phyloP scores from a whole-genome alignment of 2,113 vertebrate genomes.

The Heteronetta atricapilla region DNA sequence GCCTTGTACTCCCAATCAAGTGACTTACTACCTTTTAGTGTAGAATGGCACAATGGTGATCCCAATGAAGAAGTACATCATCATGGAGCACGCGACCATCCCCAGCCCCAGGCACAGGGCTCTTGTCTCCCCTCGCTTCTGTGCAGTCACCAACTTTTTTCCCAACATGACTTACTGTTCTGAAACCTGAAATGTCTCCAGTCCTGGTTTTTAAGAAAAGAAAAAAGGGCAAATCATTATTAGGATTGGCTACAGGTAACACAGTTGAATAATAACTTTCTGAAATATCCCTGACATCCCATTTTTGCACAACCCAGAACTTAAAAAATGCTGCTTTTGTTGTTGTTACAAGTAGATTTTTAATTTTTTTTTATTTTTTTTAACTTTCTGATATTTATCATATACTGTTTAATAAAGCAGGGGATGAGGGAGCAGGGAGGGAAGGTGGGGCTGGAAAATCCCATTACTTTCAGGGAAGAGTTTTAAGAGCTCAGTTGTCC shows the following conservation, averaged over 20 bases:
- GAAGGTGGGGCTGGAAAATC: not conserved
- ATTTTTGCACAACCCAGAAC: not conserved
- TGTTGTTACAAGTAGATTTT: no score
- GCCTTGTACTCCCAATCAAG: not conserved
- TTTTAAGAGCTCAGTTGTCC: not conserved
- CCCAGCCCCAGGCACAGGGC: constrained; percentile 78
- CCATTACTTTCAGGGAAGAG: not conserved
- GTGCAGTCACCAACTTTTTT: constrained; percentile 81
- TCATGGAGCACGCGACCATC: constrained; percentile 76
- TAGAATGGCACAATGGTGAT: constrained; percentile 77
- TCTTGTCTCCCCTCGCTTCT: constrained; percentile 80
- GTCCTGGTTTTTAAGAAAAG: not conserved
- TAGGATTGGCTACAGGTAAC: not conserved
- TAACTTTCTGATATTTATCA: not conserved
- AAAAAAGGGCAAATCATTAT: not conserved
- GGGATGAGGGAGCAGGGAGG: accelerated
- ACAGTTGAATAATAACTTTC: not conserved
- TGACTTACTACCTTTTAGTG: constrained; percentile 72
- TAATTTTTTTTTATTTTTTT: not conserved
- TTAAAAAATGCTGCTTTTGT: no score
- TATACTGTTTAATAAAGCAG: not conserved
- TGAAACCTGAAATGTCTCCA: not conserved
- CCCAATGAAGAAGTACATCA: constrained; percentile 79
- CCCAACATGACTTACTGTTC: constrained; percentile 56
- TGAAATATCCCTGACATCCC: not conserved